A percentile compares a stretch with the other conserved stretches of the same genome.
Evolutionary conservation across 2,113 vertebrate species (phyloP).

Genomic region (Sceloporus tristichus): DNA sequence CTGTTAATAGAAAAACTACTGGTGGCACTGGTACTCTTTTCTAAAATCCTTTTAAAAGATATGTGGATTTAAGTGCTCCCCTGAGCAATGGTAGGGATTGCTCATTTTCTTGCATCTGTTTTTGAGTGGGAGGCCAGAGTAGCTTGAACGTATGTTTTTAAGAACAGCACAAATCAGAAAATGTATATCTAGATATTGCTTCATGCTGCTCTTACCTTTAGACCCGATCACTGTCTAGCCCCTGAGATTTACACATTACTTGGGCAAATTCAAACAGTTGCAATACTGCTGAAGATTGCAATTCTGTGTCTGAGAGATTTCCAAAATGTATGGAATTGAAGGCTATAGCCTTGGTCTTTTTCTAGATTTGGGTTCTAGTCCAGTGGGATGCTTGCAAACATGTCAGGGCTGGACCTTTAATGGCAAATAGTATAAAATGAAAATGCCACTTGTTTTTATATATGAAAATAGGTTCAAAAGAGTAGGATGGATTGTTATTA

Average conservation of each 20-base stretch:
- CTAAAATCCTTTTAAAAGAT: slow-evolving; percentile 21
- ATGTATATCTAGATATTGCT: background rate
- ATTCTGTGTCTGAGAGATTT: background rate
- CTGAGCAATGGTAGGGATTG: slow-evolving; percentile 13
- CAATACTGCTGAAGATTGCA: background rate
- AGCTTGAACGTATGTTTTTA: slow-evolving; percentile 18
- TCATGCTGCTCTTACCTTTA: slow-evolving; percentile 21
- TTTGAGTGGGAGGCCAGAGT: slow-evolving; percentile 15
- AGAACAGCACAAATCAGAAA: slow-evolving; percentile 26
- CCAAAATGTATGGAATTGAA: background rate
- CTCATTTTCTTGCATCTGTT: slow-evolving; percentile 2
- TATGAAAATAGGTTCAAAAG: background rate
- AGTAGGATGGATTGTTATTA: background rate
- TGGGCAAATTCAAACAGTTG: background rate
- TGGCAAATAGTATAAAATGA: slow-evolving; percentile 4
- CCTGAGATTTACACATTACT: background rate
- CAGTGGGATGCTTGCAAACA: background rate
- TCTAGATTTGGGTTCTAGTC: background rate
- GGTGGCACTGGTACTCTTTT: background rate
- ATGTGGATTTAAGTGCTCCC: slow-evolving; percentile 10
- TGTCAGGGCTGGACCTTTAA: background rate
- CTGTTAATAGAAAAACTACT: background rate
- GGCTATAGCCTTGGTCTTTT: background rate
- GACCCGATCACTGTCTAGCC: background rate
- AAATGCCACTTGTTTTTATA: slow-evolving; percentile 3